Evolutionary conservation across 2,888 invertebrate species (phyloP).

Genomic region (Bombylius discolor): DNA sequence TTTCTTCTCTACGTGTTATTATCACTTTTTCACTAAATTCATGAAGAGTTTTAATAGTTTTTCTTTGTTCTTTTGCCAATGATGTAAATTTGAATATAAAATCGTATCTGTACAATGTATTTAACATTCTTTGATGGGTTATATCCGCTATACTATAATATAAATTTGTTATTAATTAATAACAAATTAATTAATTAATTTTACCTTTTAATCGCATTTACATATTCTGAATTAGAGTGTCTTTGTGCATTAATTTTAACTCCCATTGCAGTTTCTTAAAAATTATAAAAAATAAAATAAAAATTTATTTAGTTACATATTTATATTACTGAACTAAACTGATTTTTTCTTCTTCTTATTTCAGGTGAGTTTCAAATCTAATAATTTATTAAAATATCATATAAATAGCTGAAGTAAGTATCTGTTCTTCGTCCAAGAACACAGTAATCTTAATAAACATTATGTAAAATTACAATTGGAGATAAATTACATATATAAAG

Average conservation of each 20-base stretch:
- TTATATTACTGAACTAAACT: too few relatives aligned
- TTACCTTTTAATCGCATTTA: conserved; percentile 59
- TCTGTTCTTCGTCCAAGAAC: too few relatives aligned
- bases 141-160: conserved; percentile 28
- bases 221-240: conserved; percentile 55
- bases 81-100: conserved; percentile 39
- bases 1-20: conserved; percentile 33
- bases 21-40: conserved; percentile 45
- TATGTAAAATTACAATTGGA: too few relatives aligned
- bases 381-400: too few relatives aligned
- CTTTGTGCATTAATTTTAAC: conserved; percentile 57
- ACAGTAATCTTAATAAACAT: too few relatives aligned
- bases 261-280: conserved; percentile 76
- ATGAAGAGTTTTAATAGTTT: conserved; percentile 39
- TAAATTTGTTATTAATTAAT: not conserved
- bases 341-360: too few relatives aligned
- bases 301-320: too few relatives aligned
- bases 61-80: conserved; percentile 43
- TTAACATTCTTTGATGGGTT: conserved; percentile 32
- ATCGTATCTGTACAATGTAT: conserved; percentile 29
- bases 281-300: not conserved
- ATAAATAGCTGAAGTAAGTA: too few relatives aligned
- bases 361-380: too few relatives aligned
- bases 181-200: conserved; percentile 13
- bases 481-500: too few relatives aligned